phyloP scores from a whole-genome alignment of 2,888 invertebrate genomes.

The Allophyes oxyacanthae region DNA sequence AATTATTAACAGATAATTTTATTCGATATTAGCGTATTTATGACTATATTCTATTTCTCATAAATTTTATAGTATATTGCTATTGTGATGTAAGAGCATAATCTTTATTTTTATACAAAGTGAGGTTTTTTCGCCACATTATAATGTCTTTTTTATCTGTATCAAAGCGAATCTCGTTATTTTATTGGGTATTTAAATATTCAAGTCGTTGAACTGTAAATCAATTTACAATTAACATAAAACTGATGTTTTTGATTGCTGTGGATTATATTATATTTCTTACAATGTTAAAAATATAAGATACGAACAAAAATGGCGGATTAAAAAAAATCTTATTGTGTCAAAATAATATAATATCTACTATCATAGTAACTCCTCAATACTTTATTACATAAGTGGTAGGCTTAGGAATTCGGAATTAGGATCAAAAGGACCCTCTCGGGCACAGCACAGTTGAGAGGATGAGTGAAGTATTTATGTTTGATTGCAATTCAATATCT shows the following conservation, averaged over 20 bases:
- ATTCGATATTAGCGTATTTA: constrained; percentile 23
- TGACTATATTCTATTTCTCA: background rate
- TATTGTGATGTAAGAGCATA: constrained; percentile 8
- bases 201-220: constrained; percentile 31
- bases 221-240: constrained; percentile 39
- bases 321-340: constrained; percentile 8
- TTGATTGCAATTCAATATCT: too few species aligned
- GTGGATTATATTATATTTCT: constrained; percentile 6
- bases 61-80: constrained; percentile 13
- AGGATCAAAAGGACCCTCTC: too few species aligned
- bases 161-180: constrained; percentile 10
- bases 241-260: constrained; percentile 22
- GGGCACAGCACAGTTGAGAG: too few species aligned
- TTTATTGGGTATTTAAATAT: constrained; percentile 26
- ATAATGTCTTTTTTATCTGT: constrained; percentile 19
- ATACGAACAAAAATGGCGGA: constrained; percentile 15
- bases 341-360: too few species aligned
- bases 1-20: constrained; percentile 32
- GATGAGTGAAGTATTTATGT: too few species aligned
- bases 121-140: constrained; percentile 4
- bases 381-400: too few species aligned
- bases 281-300: constrained; percentile 4
- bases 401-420: too few species aligned
- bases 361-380: too few species aligned
- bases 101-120: constrained; percentile 17